Conservation (phyloP, 2,113 vertebrate genomes). For the Nettapus auritus region DNA sequence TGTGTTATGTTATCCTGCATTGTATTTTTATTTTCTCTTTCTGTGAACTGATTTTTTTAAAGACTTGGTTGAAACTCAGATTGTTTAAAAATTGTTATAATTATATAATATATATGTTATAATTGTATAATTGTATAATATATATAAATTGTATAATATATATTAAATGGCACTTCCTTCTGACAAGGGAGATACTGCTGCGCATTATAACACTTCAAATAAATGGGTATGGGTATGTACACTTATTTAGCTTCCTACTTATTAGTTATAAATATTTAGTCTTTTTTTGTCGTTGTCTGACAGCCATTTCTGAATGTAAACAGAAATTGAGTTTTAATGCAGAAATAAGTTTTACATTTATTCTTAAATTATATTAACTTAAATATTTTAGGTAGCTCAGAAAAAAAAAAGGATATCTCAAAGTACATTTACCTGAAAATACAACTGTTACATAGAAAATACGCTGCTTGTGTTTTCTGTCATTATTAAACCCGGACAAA, state of each 20-base stretch:
- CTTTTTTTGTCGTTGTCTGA: neutral
- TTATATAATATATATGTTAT: neutral
- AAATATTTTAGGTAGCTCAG: neutral
- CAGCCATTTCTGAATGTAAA: neutral
- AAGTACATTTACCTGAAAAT: neutral
- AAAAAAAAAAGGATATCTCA: neutral
- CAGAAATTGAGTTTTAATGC: neutral
- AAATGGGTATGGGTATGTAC: neutral
- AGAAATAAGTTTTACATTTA: neutral
- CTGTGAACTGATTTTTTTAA: neutral
- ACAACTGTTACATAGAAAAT: neutral
- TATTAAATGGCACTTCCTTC: neutral
- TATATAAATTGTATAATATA: neutral
- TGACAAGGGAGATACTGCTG: neutral
- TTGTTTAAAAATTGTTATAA: neutral
- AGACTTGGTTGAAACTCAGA: neutral
- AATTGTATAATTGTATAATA: neutral
- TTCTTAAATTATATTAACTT: neutral
- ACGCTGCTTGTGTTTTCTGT: neutral
- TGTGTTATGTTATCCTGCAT: neutral
- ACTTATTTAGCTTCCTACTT: neutral
- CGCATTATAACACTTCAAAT: neutral
- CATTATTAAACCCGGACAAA: neutral
- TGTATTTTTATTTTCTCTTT: neutral
- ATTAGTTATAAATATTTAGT: neutral